These are phyloP conservation scores for Phocides pigmalion DNA, from an alignment of 1,140 invertebrate species.

Conservation along the genomic window DNA sequence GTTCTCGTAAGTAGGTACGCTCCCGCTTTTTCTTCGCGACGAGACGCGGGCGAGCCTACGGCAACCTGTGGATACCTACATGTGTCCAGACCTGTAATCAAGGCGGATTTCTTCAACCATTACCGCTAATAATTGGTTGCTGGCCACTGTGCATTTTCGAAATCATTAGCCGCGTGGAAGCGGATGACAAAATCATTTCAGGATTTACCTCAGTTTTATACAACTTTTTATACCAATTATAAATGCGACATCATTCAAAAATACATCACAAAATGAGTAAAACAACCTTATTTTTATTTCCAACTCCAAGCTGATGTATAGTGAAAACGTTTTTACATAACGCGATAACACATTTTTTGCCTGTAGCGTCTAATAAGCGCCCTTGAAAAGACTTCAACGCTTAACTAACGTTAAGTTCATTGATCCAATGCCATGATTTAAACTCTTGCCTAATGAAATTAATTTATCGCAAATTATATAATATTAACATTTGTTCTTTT, in stretches of 20 bases:
- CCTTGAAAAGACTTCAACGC: constrained; percentile 81
- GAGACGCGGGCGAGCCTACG: constrained; percentile 3
- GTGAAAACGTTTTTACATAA: constrained; percentile 38
- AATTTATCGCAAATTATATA: constrained; percentile 32
- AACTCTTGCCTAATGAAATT: constrained; percentile 46
- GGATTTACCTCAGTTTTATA: constrained; percentile 36
- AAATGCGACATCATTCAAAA: constrained; percentile 8
- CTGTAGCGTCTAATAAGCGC: constrained; percentile 66
- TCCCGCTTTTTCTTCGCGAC: constrained; percentile 1
- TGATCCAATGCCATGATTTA: constrained; percentile 56
- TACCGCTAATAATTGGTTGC: constrained; percentile 54
- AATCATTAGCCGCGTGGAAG: constrained; percentile 51
- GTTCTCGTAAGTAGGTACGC: not conserved
- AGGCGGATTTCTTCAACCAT: constrained; percentile 57
- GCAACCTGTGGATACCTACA: constrained; percentile 20
- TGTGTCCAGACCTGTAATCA: constrained; percentile 52
- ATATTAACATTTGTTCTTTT: not conserved
- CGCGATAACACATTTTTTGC: constrained; percentile 54
- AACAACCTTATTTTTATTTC: not conserved
- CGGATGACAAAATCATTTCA: constrained; percentile 44
- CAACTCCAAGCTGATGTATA: not conserved
- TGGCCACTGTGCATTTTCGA: constrained; percentile 56
- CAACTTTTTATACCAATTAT: constrained; percentile 29
- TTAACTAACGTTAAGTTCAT: constrained; percentile 68
- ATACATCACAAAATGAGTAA: not conserved